Base-by-base conservation (phyloP, 2,113 vertebrate genomes). In the Strix uralensis region DNA sequence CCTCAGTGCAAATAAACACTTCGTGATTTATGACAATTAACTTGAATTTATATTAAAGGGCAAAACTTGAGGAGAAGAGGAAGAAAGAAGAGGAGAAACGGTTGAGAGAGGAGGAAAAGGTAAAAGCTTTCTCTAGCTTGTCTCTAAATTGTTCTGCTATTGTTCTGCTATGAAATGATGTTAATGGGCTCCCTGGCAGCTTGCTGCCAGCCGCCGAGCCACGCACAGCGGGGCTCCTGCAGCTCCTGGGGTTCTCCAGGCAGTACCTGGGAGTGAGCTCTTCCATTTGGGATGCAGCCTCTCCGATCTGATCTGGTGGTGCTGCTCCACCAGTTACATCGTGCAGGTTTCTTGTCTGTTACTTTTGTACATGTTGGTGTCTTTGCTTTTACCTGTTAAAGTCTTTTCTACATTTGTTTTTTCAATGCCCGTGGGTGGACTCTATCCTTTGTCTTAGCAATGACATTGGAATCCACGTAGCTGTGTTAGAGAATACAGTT, bases 61-160 rank as follows among this genome's bases (percentile, higher is more conserved):
- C 99, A 6, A 99, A 99, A 91, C 98, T 99, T 5, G 99, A 99
- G 97, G 99, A 99, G 88, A 99, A 99, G 95, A 98, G 99, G 17
- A 99, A 99, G 97, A 99, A 99, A 91, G 99, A 99, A 65, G 99
- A 99, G 82, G 99, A 99, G 94, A 99, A 99, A 97, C 98, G 99
- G 96, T 97, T 99, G 90, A 99, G 99, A 95, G 99, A 99, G 86
- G 98, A 99, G 55, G 99, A 99, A 88, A 99, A 99, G 98, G 99
- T 99, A 97, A 97, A 22, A 3, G 9, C 11, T 51, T 34, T 26
- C 5, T 29, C 17, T 57, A 17, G 8, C n/a, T 73, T n/a, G 23
- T 38, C 17, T 44, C 8, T 67, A 1, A 58, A 18, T 55, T 40
- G 25, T 40, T 34, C 23, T 71, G 11, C 25, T 25, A 5, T 55